Evolutionary conservation across 2,888 invertebrate species (phyloP).

Genomic region (Tinea pellionella): DNA sequence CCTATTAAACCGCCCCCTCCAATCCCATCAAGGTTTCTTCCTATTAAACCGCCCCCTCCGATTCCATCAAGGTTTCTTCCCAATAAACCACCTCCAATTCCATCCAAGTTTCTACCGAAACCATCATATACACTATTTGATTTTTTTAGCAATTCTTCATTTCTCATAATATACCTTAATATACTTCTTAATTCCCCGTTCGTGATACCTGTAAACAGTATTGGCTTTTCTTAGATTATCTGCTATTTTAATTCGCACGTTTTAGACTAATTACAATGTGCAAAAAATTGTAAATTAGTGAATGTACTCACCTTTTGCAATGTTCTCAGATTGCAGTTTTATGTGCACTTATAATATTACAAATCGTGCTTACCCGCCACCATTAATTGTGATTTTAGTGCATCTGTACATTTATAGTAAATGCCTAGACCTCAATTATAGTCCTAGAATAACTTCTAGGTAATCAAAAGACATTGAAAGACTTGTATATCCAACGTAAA

Average conservation of each 20-base stretch:
- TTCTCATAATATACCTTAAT: not conserved
- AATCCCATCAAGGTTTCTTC: slow-evolving; percentile 24
- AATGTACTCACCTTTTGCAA: not conserved
- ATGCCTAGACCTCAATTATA: not conserved
- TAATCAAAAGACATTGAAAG: too few relatives aligned
- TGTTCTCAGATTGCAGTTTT: not conserved
- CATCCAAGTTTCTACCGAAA: slow-evolving; percentile 11
- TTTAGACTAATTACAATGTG: not conserved
- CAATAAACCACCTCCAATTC: slow-evolving; percentile 10
- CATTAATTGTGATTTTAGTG: not conserved
- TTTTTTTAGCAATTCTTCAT: not conserved
- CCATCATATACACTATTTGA: not conserved
- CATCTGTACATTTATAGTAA: not conserved
- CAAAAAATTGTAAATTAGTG: not conserved
- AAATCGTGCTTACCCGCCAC: not conserved
- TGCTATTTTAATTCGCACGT: too few relatives aligned
- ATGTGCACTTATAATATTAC: not conserved
- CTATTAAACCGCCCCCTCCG: slow-evolving; percentile 26
- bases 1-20: slow-evolving; percentile 29
- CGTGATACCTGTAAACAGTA: not conserved
- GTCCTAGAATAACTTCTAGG: too few relatives aligned
- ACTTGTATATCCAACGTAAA: too few relatives aligned
- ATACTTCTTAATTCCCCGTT: not conserved
- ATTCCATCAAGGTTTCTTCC: slow-evolving; percentile 19
- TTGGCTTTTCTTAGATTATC: too few relatives aligned